These are phyloP conservation scores for Illadopsis cleaveri DNA, from an alignment of 2,113 vertebrate species.

Conservation along the genomic window DNA sequence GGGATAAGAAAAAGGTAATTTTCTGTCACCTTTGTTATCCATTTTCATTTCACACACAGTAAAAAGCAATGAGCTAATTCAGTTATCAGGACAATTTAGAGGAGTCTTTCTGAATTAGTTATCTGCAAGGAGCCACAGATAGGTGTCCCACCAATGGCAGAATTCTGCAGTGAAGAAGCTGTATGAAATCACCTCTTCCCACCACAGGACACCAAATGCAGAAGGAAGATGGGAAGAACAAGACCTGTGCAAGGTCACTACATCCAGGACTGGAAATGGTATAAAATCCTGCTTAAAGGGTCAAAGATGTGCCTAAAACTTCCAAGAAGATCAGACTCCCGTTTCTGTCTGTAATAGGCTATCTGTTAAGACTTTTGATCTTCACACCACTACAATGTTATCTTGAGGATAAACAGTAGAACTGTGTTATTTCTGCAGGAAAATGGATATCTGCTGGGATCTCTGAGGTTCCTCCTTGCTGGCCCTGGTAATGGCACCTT, in stretches of 20 bases:
- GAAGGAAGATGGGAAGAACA: neutral
- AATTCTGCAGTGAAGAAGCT: rapidly evolving
- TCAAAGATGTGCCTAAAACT: neutral
- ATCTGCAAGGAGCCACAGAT: neutral
- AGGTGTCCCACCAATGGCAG: neutral
- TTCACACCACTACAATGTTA: neutral
- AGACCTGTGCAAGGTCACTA: neutral
- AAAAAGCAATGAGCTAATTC: constrained; percentile 14
- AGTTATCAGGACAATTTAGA: neutral
- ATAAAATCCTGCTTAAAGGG: neutral
- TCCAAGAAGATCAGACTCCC: neutral
- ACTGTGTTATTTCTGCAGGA: neutral
- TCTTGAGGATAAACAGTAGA: neutral
- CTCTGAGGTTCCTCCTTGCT: neutral
- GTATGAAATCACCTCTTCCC: neutral
- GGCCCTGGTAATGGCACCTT: neutral
- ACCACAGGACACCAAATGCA: neutral
- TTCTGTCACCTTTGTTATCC: constrained; percentile 17
- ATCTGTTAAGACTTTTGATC: neutral
- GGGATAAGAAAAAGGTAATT: constrained; percentile 37
- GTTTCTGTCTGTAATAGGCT: neutral
- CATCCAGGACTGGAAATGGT: neutral
- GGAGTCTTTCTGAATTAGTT: neutral
- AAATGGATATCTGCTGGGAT: neutral
- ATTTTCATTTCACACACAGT: neutral